Conservation (phyloP, 2,797 vertebrate species). For the Myotis vivesi region DNA sequence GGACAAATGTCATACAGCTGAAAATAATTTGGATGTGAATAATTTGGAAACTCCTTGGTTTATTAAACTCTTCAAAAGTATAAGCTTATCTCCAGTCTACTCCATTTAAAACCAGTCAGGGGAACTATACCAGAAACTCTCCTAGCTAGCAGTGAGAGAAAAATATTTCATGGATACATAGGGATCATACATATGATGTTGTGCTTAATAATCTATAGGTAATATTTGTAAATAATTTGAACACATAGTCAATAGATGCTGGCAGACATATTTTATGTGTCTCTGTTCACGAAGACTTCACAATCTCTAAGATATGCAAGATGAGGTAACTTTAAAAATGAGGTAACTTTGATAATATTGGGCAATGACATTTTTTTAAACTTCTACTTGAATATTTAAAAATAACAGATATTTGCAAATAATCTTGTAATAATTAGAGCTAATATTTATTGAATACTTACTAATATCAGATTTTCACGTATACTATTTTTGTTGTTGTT, state of each 20-base stretch:
- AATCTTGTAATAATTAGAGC: background rate
- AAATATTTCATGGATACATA: background rate
- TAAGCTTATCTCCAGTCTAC: background rate
- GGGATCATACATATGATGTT: background rate
- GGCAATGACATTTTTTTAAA: background rate
- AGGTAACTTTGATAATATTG: background rate
- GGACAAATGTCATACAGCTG: background rate
- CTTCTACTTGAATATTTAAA: background rate
- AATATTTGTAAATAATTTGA: background rate
- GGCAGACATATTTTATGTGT: background rate
- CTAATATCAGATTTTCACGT: background rate
- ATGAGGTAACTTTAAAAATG: background rate
- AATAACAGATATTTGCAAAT: background rate
- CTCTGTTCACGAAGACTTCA: background rate
- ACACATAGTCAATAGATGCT: background rate
- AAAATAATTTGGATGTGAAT: background rate
- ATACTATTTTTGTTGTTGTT: background rate
- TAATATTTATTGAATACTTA: background rate
- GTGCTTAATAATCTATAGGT: background rate
- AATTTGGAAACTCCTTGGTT: background rate
- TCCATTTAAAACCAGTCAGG: background rate
- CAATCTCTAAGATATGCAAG: background rate
- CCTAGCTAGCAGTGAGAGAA: background rate
- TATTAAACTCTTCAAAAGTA: background rate
- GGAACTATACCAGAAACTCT: background rate